phyloP scores from a whole-genome alignment of 2,888 invertebrate species.

The Conops quadrifasciatus region DNA sequence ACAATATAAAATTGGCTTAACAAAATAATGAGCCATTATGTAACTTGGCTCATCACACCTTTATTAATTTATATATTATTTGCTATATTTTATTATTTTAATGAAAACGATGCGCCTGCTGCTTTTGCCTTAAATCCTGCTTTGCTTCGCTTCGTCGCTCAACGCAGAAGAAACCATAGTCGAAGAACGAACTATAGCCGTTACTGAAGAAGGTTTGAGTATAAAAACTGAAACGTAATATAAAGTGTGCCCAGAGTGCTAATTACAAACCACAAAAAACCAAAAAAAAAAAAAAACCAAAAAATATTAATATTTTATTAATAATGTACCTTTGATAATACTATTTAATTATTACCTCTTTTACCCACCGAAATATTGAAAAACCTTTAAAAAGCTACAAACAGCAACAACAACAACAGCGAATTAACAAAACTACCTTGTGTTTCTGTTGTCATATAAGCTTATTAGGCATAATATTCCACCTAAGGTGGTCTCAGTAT shows the following conservation, averaged over 20 bases:
- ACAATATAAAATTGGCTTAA: background rate
- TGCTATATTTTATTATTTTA: constrained; percentile 35
- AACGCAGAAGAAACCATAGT: constrained; percentile 62
- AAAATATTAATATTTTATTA: constrained; percentile 28
- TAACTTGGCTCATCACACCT: constrained; percentile 48
- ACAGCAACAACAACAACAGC: background rate
- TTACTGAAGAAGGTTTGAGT: constrained; percentile 65
- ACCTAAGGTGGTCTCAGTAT: no score
- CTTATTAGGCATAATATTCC: constrained; percentile 37
- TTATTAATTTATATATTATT: constrained; percentile 40
- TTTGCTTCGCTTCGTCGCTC: constrained; percentile 35
- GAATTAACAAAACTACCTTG: constrained; percentile 28
- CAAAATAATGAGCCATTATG: no score
- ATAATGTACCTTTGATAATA: no score
- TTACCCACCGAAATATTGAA: constrained; percentile 14
- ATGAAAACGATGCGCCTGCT: no score
- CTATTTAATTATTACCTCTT: no score
- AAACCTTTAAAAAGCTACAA: constrained; percentile 19
- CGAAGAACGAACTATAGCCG: constrained; percentile 63
- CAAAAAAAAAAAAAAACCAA: constrained; percentile 31
- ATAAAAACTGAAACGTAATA: constrained; percentile 60
- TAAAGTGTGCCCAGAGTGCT: constrained; percentile 26
- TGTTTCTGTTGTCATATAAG: constrained; percentile 59
- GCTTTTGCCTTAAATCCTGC: constrained; percentile 36
- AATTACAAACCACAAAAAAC: constrained; percentile 36